Base-by-base conservation (phyloP, 2,113 vertebrate genomes). In the Ciconia boyciana region DNA sequence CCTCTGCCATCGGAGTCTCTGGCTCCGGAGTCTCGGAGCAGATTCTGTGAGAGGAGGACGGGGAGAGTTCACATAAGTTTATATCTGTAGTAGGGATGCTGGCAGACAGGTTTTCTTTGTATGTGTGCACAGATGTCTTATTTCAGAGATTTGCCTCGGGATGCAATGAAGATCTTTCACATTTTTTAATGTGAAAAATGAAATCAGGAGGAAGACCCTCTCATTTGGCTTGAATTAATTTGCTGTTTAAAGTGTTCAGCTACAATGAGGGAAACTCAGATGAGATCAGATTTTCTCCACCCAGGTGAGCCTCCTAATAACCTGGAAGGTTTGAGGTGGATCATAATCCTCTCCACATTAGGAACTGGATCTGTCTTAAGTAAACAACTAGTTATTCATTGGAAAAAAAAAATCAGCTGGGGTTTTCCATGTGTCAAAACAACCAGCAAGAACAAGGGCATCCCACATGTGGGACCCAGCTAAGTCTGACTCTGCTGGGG, bases 61-160 rank as follows among this genome's bases (percentile, higher is more conserved):
- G 9, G 41, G 58, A 49, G 36, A 39, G 49, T 14, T 49, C n/a
- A 16, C 31, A 7, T 1, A 10, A n/a, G 10, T 44, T 39, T 21
- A 0, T 6, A 13, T 20, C 26, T 16, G 11, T 2, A 17, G 39
- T 0, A 21, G 36, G 51, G 87, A 29, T 36, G 32, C 7, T 7
- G 58, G n/a, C 21, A 19, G 43, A 13, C 49, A 57, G 49, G 28
- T 25, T n/a, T 43, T 28, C 26, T 36, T 6, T 5, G 29, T 29
- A 48, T 7, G 8, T 3, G 9, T 7, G 71, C 31, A 16, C 34
- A 20, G 48, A 49, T 57, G 58, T 55, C 49, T 87, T 5, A 39
- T 17, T 58, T 9, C 66, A 58, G 13, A 32, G 43, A 3, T 41
- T 9, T n/a, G 36, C 61, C 79, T 41, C 3, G 10, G 60, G 15